A percentile compares a stretch with the other conserved stretches of the same genome.
Conservation (phyloP, 2,113 vertebrate species). For the Charina bottae region DNA sequence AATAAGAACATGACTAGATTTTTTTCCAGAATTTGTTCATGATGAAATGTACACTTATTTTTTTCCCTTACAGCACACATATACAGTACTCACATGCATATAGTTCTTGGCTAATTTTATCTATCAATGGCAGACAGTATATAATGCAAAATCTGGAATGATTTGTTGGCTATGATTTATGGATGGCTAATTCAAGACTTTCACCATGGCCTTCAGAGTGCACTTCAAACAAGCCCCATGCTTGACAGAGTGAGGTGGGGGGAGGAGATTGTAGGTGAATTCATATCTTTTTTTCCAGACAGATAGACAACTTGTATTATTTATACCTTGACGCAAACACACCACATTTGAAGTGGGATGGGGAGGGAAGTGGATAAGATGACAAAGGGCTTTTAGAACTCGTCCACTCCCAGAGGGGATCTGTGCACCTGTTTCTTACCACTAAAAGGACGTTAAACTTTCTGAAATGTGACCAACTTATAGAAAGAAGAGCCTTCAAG, state of each 20-base stretch:
- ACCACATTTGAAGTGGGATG: conserved; percentile 67
- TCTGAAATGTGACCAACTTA: conserved; percentile 66
- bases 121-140: conserved; percentile 13
- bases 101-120: conserved; percentile 19
- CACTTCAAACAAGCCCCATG: conserved; percentile 36
- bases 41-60: not conserved
- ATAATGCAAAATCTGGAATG: conserved; percentile 33
- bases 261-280: conserved; percentile 35
- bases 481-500: conserved; percentile 58
- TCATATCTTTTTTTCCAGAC: conserved; percentile 51
- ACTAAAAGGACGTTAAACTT: conserved; percentile 64
- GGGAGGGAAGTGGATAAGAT: conserved; percentile 59
- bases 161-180: conserved; percentile 32
- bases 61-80: not conserved
- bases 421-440: conserved; percentile 69
- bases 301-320: conserved; percentile 63
- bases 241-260: not conserved
- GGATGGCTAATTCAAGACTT: conserved; percentile 24
- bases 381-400: conserved; percentile 63
- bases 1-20: not conserved
- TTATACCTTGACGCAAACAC: conserved; percentile 56
- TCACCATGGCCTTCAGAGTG: conserved; percentile 26
- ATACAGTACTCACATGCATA: not conserved
- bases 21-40: not conserved
- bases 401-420: conserved; percentile 65